Conservation (phyloP, 2,113 vertebrate species). For the Heloderma charlesbogerti region DNA sequence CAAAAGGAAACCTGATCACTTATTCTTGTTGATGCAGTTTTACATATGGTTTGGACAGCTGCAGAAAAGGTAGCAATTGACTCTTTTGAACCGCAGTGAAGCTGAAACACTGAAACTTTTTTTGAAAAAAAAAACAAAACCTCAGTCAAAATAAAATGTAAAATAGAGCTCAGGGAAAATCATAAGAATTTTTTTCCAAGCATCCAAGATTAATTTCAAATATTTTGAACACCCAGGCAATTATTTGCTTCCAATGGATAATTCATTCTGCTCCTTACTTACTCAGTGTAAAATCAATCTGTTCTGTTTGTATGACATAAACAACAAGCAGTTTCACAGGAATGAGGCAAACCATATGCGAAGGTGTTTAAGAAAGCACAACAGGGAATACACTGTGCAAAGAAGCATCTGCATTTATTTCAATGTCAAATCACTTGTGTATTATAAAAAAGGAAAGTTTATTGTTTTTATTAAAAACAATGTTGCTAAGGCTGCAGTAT, state of each 20-base stretch:
- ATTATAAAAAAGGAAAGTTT: slow-evolving; percentile 82
- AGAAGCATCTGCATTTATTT: slow-evolving; percentile 86
- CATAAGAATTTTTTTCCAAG: slow-evolving; percentile 46
- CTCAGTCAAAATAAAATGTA: slow-evolving; percentile 38
- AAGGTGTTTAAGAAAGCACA: slow-evolving; percentile 85
- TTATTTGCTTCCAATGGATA: slow-evolving; percentile 70
- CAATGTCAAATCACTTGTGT: slow-evolving; percentile 80
- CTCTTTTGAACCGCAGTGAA: background rate
- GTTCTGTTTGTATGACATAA: slow-evolving; percentile 81
- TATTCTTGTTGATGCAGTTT: background rate
- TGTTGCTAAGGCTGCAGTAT: slow-evolving; percentile 54
- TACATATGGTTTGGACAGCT: background rate
- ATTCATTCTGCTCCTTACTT: slow-evolving; percentile 76
- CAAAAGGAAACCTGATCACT: background rate
- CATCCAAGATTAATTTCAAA: slow-evolving; percentile 66
- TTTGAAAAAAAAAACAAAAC: background rate
- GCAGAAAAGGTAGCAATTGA: background rate
- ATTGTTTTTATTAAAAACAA: slow-evolving; percentile 78
- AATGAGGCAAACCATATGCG: slow-evolving; percentile 85
- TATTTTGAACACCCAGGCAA: slow-evolving; percentile 69
- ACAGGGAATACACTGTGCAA: slow-evolving; percentile 81
- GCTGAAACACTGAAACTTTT: background rate
- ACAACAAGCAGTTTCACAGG: slow-evolving; percentile 81
- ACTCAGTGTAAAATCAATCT: slow-evolving; percentile 82
- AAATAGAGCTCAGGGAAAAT: slow-evolving; percentile 35